These are phyloP conservation scores for silkworm (Bombyx mori) DNA, from an alignment of 1,140 invertebrate genomes.

Conservation along the genomic window DNA sequence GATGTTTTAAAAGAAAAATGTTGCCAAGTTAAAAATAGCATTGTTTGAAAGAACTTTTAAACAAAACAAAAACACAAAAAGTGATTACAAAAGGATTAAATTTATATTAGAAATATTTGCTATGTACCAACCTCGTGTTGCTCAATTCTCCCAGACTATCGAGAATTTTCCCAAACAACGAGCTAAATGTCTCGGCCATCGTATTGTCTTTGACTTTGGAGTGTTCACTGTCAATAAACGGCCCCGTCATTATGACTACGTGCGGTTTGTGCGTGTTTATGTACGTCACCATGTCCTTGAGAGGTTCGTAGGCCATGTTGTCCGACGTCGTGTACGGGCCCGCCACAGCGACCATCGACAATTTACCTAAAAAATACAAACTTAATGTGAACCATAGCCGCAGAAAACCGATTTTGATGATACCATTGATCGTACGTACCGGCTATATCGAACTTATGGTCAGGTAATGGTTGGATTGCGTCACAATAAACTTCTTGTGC, in stretches of 20 bases:
- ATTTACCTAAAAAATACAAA: conserved; percentile 49
- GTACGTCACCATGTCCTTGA: conserved; percentile 82
- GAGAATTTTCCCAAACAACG: conserved; percentile 80
- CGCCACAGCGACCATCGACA: conserved; percentile 82
- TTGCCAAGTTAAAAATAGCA: too few relatives aligned
- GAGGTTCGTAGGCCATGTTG: conserved; percentile 84
- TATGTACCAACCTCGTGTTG: conserved; percentile 30
- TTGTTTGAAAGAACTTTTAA: too few relatives aligned
- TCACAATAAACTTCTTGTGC: conserved; percentile 77
- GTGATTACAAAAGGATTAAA: too few relatives aligned
- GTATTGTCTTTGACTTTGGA: conserved; percentile 72
- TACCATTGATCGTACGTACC: too few relatives aligned
- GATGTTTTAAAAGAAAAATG: too few relatives aligned
- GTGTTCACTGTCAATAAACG: conserved; percentile 84
- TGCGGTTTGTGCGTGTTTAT: conserved; percentile 81
- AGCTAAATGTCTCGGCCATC: conserved; percentile 76
- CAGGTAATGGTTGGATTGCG: conserved; percentile 41
- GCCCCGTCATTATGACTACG: conserved; percentile 85
- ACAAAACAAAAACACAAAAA: too few relatives aligned
- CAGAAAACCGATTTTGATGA: too few relatives aligned
- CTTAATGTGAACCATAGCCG: too few relatives aligned
- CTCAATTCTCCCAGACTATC: conserved; percentile 51
- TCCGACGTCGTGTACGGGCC: conserved; percentile 88
- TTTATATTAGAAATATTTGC: too few relatives aligned
- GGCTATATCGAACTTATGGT: conserved; percentile 11